These are phyloP conservation scores for Struthidea cinerea DNA, from an alignment of 2,113 vertebrate genomes.

Conservation along the genomic window DNA sequence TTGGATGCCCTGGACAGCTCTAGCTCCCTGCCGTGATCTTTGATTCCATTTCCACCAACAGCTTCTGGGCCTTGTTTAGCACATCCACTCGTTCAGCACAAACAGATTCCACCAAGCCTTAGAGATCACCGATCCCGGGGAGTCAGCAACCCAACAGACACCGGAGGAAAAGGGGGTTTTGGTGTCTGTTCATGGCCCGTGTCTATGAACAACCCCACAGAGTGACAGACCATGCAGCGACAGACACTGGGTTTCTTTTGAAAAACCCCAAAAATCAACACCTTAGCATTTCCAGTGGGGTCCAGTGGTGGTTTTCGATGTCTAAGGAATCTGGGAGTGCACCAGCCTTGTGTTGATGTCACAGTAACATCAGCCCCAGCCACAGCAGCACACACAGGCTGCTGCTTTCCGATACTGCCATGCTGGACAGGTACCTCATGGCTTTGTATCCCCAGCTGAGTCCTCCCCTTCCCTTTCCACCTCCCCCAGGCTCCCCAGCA, in stretches of 20 bases:
- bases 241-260: neutral
- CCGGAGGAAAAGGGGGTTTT: neutral
- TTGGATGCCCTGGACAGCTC: neutral
- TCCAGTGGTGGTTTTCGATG: neutral
- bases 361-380: neutral
- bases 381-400: fast-evolving
- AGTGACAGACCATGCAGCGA: neutral
- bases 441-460: neutral
- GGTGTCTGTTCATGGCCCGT: neutral
- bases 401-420: neutral
- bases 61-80: neutral
- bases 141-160: neutral
- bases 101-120: neutral
- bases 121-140: fast-evolving
- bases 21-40: neutral
- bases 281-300: neutral
- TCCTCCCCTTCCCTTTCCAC: neutral
- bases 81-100: neutral
- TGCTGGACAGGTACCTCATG: neutral
- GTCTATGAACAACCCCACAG: neutral
- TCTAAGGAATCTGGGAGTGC: neutral
- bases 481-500: neutral
- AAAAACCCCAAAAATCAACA: neutral
- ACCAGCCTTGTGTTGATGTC: neutral
- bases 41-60: neutral